Conservation (phyloP, 2,797 vertebrate species). For the Siniperca obscura region DNA sequence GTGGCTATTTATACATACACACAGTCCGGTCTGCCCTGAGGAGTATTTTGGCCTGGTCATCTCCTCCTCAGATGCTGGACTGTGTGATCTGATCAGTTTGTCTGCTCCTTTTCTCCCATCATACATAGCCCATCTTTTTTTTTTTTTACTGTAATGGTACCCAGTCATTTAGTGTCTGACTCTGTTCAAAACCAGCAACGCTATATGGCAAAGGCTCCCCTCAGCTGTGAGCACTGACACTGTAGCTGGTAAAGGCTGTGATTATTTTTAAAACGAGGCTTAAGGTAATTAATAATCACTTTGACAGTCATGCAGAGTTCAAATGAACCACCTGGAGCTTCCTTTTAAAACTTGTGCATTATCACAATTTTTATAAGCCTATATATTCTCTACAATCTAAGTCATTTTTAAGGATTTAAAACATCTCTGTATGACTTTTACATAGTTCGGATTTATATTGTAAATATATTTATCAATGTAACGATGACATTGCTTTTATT, state of each 20-base stretch:
- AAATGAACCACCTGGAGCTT: conserved; percentile 6
- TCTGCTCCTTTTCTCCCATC: conserved; percentile 11
- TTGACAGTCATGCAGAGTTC: background rate
- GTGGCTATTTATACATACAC: conserved; percentile 76
- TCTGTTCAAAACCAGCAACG: conserved; percentile 9
- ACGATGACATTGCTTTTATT: background rate
- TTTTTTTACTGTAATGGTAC: background rate
- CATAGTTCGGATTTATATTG: background rate
- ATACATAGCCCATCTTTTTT: background rate
- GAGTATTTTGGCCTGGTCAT: conserved; percentile 51
- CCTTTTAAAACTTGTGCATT: conserved; percentile 1
- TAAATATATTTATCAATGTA: background rate
- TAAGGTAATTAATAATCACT: conserved; percentile 23
- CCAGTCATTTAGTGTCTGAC: conserved; percentile 11
- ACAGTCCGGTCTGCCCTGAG: conserved; percentile 40
- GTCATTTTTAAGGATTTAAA: background rate
- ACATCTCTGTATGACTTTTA: background rate
- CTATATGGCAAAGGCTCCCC: background rate
- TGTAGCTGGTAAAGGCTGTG: background rate
- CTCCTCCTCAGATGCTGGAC: conserved; percentile 38
- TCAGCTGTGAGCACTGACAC: conserved; percentile 29
- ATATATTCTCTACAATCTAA: background rate
- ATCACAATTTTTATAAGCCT: background rate
- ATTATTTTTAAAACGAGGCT: conserved; percentile 21
- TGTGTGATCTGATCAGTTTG: conserved; percentile 26